Evolutionary conservation across 2,888 invertebrate genomes (phyloP).

Genomic region (Tinea trinotella): DNA sequence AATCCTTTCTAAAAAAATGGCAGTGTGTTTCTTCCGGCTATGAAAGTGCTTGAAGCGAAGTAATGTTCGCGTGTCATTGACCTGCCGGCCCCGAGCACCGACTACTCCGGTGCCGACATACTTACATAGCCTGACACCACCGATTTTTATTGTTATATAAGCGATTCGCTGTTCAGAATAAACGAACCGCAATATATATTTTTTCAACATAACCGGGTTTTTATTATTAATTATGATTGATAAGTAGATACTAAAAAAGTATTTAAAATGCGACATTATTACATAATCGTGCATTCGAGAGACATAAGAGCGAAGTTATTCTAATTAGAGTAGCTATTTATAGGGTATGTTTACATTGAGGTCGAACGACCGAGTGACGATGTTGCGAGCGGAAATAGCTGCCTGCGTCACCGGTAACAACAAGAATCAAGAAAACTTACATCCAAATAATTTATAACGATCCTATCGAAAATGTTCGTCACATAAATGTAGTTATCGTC

Average conservation of each 20-base stretch:
- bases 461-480: neutral
- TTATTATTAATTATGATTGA: no score
- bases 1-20: slow-evolving; percentile 7
- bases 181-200: neutral
- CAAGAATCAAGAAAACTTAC: neutral
- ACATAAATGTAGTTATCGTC: neutral
- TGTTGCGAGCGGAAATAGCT: slow-evolving; percentile 14
- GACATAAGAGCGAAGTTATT: slow-evolving; percentile 26
- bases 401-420: slow-evolving; percentile 4
- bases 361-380: slow-evolving; percentile 18
- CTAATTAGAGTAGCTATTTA: slow-evolving; percentile 36
- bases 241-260: neutral
- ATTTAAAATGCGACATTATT: neutral
- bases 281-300: neutral
- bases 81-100: slow-evolving; percentile 54
- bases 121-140: slow-evolving; percentile 27
- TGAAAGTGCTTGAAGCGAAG: slow-evolving; percentile 29
- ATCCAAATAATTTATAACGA: neutral
- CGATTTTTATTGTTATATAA: slow-evolving; percentile 14
- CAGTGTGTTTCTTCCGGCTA: slow-evolving; percentile 31
- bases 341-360: slow-evolving; percentile 40
- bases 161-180: neutral
- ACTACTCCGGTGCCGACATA: slow-evolving; percentile 37
- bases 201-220: no score
- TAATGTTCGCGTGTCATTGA: slow-evolving; percentile 48